phyloP scores from a whole-genome alignment of 2,113 vertebrate genomes.

The Shinisaurus crocodilurus region DNA sequence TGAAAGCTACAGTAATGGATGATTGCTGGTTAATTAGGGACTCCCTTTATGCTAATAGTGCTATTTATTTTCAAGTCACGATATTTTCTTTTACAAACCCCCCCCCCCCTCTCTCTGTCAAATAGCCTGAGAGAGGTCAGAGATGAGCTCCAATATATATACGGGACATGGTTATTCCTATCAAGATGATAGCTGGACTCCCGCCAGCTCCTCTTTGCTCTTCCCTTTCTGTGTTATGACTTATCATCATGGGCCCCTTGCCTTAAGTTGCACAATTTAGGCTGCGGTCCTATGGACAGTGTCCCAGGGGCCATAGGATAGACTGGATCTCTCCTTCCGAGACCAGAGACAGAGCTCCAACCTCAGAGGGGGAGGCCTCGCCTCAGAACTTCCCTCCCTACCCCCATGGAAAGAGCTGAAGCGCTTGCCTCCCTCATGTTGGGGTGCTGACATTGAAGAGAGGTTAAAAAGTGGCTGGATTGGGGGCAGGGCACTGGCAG shows the following conservation, averaged over 20 bases:
- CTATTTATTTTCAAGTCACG: slow-evolving; percentile 74
- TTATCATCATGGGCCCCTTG: background rate
- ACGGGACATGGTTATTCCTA: background rate
- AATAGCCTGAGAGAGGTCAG: slow-evolving; percentile 28
- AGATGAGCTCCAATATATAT: slow-evolving; percentile 27
- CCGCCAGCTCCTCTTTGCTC: background rate
- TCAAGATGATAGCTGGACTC: background rate
- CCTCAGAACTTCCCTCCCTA: no score
- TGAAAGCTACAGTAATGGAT: slow-evolving; percentile 83
- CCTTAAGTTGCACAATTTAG: background rate
- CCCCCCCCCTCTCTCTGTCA: background rate
- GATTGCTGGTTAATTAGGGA: slow-evolving; percentile 82
- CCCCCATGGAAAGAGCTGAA: no score
- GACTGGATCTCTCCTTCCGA: no score
- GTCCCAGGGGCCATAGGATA: no score
- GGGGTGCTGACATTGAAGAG: no score
- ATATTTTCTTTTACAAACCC: slow-evolving; percentile 63
- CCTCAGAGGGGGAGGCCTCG: no score
- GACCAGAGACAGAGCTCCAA: no score
- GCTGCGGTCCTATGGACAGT: no score
- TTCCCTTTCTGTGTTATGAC: background rate
- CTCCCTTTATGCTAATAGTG: slow-evolving; percentile 79
- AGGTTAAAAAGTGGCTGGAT: no score
- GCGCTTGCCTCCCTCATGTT: no score
- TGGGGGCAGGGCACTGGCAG: no score